Evolutionary conservation across 2,797 vertebrate species (phyloP).

Genomic region (Acipenser ruthenus): DNA sequence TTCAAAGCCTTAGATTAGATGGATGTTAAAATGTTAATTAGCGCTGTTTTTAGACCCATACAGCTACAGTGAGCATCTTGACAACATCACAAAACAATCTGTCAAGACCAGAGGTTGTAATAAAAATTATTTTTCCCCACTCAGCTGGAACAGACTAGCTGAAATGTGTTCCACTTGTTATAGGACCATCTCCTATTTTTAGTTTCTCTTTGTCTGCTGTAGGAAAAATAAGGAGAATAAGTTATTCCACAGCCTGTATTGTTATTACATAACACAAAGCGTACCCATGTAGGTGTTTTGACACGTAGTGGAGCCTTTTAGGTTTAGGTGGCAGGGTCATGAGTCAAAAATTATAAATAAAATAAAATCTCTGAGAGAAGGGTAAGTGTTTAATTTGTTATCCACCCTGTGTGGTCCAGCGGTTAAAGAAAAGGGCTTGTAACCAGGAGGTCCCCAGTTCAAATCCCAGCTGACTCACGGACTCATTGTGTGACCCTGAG

Average conservation of each 20-base stretch:
- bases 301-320: too few species aligned
- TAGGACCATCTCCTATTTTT: not conserved
- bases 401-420: too few species aligned
- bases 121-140: slow-evolving; percentile 3
- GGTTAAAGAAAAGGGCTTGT: too few species aligned
- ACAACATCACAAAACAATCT: not conserved
- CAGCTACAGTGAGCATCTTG: not conserved
- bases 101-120: not conserved
- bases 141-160: not conserved
- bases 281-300: too few species aligned
- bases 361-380: too few species aligned
- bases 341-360: too few species aligned
- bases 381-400: too few species aligned
- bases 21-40: not conserved
- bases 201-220: not conserved
- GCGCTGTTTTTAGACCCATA: not conserved
- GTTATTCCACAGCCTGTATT: not conserved
- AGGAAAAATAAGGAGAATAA: not conserved
- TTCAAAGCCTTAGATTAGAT: not conserved
- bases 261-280: too few species aligned
- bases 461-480: too few species aligned
- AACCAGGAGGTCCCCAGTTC: too few species aligned
- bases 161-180: not conserved
- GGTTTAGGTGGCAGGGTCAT: too few species aligned
- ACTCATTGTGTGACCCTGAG: too few species aligned